Percentiles rank a stretch among this genome's conserved stretches.
Conservation (phyloP, 2,797 vertebrate species). For the Tarsius wallacei region DNA sequence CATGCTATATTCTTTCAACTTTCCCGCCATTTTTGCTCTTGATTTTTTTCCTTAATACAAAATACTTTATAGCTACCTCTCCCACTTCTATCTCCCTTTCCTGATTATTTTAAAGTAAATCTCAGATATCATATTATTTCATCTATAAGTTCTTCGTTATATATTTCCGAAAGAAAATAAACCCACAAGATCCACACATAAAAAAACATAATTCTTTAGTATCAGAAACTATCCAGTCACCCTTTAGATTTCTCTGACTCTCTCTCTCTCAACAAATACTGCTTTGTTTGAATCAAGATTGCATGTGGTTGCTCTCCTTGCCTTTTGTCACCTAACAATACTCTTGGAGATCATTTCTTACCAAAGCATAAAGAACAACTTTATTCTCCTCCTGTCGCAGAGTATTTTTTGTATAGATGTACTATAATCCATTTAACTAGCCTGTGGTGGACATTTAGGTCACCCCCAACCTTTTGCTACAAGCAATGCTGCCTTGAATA, state of each 20-base stretch:
- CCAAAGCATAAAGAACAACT: constrained; percentile 35
- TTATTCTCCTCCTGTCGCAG: background rate
- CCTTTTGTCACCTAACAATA: constrained; percentile 46
- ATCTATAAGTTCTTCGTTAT: constrained; percentile 10
- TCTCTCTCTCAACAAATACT: background rate
- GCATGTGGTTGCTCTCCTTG: background rate
- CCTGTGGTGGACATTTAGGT: constrained; percentile 49
- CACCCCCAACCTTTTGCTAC: constrained; percentile 43
- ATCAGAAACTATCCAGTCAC: background rate
- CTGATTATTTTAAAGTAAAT: constrained; percentile 47
- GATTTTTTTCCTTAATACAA: background rate
- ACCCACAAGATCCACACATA: background rate
- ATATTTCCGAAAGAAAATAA: constrained; percentile 33
- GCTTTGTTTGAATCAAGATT: constrained; percentile 64
- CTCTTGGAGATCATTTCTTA: constrained; percentile 67
- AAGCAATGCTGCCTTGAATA: constrained; percentile 39
- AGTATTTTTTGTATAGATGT: background rate
- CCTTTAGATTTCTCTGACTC: background rate
- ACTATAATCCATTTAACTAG: background rate
- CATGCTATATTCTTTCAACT: background rate
- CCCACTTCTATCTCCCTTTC: background rate
- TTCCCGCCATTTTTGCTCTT: constrained; percentile 8
- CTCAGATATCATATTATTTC: constrained; percentile 15
- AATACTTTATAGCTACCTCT: background rate
- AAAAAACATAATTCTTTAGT: constrained; percentile 26